Conservation (phyloP, 2,797 vertebrate species). For the Oreonectes daqikongensis region DNA sequence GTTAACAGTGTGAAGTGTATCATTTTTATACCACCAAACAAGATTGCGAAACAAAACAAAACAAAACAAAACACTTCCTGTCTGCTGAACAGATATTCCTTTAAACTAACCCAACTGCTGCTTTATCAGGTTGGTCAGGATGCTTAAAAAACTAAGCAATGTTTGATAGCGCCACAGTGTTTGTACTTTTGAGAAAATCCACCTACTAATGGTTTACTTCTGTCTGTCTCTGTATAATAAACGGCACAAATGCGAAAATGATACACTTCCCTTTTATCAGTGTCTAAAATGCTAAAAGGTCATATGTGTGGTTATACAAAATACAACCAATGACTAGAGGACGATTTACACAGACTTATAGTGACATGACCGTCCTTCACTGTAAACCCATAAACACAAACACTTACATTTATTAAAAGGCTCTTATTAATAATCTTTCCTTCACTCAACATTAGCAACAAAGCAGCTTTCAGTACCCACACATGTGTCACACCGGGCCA, state of each 20-base stretch:
- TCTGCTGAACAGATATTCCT: background rate
- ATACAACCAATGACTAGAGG: no score
- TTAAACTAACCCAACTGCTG: no score
- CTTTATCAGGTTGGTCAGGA: no score
- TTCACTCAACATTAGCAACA: slow-evolving; percentile 8
- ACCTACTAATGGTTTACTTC: background rate
- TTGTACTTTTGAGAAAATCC: no score
- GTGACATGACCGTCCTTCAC: slow-evolving; percentile 34
- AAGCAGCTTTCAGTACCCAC: background rate
- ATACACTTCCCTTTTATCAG: background rate
- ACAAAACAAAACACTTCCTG: background rate
- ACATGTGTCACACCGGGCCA: background rate
- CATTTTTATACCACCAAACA: background rate
- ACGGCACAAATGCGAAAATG: background rate
- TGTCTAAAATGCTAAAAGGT: background rate
- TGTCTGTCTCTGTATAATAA: background rate
- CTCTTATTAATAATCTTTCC: slow-evolving; percentile 25
- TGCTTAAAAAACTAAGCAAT: no score
- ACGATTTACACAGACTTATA: no score
- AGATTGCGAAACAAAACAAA: no score
- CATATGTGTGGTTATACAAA: no score
- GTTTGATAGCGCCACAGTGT: background rate
- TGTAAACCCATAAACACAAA: background rate
- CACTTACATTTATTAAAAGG: slow-evolving; percentile 24
- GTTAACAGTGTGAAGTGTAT: background rate